Percentiles rank a stretch among this genome's conserved stretches.
phyloP scores from a whole-genome alignment of 2,888 invertebrate genomes.

The Criorhina ranunculi region DNA sequence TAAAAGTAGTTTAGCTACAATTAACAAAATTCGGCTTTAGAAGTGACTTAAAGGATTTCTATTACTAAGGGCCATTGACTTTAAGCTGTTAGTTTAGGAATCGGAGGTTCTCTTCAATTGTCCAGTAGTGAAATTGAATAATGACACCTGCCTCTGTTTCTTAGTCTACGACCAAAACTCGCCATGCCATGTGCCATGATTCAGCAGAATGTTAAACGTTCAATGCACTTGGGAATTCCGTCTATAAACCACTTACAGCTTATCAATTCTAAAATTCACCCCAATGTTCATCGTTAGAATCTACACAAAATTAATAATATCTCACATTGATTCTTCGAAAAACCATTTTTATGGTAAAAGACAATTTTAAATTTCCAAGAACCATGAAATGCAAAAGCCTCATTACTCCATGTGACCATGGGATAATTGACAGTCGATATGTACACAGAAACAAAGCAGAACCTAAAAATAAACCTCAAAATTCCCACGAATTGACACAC shows the following conservation, averaged over 20 bases:
- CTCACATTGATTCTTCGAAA: slow-evolving; percentile 11
- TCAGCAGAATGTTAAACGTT: no score
- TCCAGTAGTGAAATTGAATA: no score
- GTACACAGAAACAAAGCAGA: neutral
- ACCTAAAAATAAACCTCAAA: slow-evolving; percentile 29
- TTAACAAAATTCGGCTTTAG: no score
- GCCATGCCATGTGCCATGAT: no score
- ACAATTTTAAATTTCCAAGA: neutral
- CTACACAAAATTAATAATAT: neutral
- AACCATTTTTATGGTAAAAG: slow-evolving; percentile 12
- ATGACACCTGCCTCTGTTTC: no score
- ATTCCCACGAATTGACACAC: slow-evolving; percentile 30
- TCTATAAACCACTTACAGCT: neutral
- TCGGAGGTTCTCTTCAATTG: no score
- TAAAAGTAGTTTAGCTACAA: no score
- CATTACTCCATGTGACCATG: slow-evolving; percentile 28
- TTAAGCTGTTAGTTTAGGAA: no score
- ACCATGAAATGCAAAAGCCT: slow-evolving; percentile 11
- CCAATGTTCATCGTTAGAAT: neutral
- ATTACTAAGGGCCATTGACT: no score
- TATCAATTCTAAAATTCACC: neutral
- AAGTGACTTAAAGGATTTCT: no score
- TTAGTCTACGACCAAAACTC: no score
- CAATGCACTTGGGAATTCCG: neutral
- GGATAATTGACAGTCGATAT: neutral